phyloP scores from a whole-genome alignment of 2,888 invertebrate species.

The Macrophya annulata region DNA sequence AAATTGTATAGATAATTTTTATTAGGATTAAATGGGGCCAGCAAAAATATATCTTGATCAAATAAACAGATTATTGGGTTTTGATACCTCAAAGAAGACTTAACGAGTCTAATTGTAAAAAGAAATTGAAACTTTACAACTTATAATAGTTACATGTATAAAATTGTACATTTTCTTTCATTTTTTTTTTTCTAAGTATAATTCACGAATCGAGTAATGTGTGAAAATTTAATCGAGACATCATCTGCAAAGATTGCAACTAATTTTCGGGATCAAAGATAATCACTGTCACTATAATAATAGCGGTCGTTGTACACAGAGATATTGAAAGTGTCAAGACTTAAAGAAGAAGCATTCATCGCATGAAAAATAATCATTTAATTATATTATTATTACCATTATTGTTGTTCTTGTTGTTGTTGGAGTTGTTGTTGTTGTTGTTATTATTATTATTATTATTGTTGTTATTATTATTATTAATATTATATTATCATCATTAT shows the following conservation, averaged over 20 bases:
- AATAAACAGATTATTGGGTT: conserved; percentile 12
- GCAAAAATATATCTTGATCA: conserved; percentile 26
- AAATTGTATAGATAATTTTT: conserved; percentile 30
- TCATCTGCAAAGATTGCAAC: not conserved
- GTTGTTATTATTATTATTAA: not conserved
- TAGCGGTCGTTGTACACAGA: conserved; percentile 28
- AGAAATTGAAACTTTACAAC: not conserved
- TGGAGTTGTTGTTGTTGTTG: not conserved
- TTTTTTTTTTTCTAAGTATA: not conserved
- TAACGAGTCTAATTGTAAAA: not conserved
- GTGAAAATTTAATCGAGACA: not conserved
- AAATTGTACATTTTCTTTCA: not conserved
- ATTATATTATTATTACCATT: not conserved
- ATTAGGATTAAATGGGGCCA: conserved; percentile 42
- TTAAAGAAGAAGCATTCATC: conserved; percentile 6
- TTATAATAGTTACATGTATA: not conserved
- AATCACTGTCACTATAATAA: not conserved
- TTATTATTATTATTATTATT: conserved; percentile 2
- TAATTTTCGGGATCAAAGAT: conserved; percentile 44
- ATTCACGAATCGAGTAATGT: not conserved
- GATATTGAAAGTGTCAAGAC: conserved; percentile 19
- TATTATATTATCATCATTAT: not conserved
- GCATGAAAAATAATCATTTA: not conserved
- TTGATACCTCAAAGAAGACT: conserved; percentile 20
- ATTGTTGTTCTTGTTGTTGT: not conserved